Conservation (phyloP, 1,140 invertebrate species). For the Cydia splendana region DNA sequence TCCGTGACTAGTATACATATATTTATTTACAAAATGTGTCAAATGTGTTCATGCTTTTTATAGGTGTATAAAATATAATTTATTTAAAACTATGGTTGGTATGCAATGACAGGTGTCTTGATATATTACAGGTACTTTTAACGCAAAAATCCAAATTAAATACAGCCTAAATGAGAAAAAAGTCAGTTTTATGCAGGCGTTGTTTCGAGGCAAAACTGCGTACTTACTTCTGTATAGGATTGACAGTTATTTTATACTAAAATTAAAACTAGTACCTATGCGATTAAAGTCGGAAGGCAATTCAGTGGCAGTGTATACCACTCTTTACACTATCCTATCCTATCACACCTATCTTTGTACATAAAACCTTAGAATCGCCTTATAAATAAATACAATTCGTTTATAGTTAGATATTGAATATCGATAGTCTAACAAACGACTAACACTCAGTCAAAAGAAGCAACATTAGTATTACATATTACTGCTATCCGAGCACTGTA, state of each 20-base stretch:
- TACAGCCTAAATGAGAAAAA: background rate
- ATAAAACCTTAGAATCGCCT: background rate
- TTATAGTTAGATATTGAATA: background rate
- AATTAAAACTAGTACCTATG: too few species aligned
- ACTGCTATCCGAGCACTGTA: background rate
- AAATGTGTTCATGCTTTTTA: too few species aligned
- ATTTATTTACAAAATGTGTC: too few species aligned
- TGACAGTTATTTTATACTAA: background rate
- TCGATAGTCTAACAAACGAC: constrained; percentile 8
- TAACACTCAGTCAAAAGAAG: constrained; percentile 1
- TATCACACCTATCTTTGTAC: background rate
- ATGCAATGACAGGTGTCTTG: too few species aligned
- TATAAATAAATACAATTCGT: background rate
- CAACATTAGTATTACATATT: background rate
- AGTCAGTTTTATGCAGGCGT: background rate
- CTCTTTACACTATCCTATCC: background rate
- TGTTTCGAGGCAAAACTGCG: background rate
- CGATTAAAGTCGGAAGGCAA: background rate
- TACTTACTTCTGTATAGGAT: background rate
- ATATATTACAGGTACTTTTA: too few species aligned
- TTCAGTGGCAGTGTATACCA: background rate
- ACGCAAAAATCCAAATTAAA: too few species aligned
- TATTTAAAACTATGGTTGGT: too few species aligned
- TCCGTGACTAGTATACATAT: too few species aligned
- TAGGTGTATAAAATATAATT: too few species aligned